phyloP scores from a whole-genome alignment of 2,888 invertebrate species.

The Callimorpha dominula region DNA sequence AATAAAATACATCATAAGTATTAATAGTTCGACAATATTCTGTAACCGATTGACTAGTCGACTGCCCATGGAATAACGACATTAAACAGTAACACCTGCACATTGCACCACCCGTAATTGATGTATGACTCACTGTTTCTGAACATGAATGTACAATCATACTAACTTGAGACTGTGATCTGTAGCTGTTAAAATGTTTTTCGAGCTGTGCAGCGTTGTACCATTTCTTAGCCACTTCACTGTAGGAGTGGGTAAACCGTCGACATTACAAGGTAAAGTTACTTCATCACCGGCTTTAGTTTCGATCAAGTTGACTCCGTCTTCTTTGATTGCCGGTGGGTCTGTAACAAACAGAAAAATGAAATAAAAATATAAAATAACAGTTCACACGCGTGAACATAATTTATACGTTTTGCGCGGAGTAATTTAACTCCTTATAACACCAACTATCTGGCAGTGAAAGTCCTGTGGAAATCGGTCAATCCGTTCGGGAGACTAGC shows the following conservation, averaged over 20 bases:
- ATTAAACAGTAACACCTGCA: no score
- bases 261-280: constrained; percentile 52
- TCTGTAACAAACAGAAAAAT: constrained; percentile 49
- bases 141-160: not conserved
- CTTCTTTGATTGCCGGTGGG: constrained; percentile 54
- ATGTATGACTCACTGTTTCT: not conserved
- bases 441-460: no score
- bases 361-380: no score
- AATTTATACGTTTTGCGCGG: no score
- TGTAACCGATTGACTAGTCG: no score
- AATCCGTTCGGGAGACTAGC: no score
- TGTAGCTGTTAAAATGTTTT: not conserved
- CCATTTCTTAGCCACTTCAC: constrained; percentile 59
- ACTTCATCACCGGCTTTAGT: constrained; percentile 47
- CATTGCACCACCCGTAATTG: not conserved
- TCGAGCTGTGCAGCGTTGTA: constrained; percentile 24
- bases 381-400: no score
- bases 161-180: constrained; percentile 59
- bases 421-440: no score
- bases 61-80: no score
- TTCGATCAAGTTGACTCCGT: constrained; percentile 16
- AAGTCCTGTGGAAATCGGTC: no score
- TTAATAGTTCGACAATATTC: no score
- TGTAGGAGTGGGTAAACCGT: constrained; percentile 57
- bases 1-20: no score